Percentiles rank a stretch among this genome's conserved stretches.
phyloP scores from a whole-genome alignment of 23 tunicate species.

The Diplosoma virens region DNA sequence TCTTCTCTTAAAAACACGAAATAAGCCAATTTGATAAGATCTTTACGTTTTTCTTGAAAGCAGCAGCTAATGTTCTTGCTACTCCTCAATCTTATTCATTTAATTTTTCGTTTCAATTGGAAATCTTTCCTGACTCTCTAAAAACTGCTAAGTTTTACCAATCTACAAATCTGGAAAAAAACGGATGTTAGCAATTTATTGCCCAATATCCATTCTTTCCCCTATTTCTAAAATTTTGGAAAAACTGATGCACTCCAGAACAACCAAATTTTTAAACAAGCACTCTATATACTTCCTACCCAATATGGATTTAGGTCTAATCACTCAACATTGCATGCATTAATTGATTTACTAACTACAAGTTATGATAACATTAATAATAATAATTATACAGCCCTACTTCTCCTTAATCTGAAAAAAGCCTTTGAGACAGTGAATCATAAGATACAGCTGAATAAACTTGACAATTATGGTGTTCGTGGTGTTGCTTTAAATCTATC shows the following conservation, averaged over 20 bases:
- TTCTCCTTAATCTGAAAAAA: neutral
- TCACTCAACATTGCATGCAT: neutral
- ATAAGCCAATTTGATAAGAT: too few relatives aligned
- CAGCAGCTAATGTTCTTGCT: too few relatives aligned
- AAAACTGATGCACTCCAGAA: neutral
- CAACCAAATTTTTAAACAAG: neutral
- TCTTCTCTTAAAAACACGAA: too few relatives aligned
- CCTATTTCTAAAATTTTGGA: neutral
- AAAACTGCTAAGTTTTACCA: neutral
- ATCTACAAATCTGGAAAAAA: neutral
- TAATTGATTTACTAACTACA: neutral
- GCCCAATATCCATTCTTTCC: neutral
- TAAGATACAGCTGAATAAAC: too few relatives aligned
- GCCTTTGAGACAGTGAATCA: conserved; percentile 3
- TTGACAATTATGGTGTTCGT: too few relatives aligned
- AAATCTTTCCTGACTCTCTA: neutral
- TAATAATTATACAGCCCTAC: neutral
- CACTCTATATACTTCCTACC: neutral
- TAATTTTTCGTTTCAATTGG: too few relatives aligned
- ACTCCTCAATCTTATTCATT: too few relatives aligned
- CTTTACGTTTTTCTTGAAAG: too few relatives aligned
- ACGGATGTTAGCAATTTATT: neutral
- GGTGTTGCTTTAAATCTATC: too few relatives aligned
- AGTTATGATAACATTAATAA: neutral
- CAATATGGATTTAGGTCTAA: neutral